Percentiles rank a stretch among this genome's conserved stretches.
Conservation (phyloP, 1,140 invertebrate genomes). For the Musca domestica region DNA sequence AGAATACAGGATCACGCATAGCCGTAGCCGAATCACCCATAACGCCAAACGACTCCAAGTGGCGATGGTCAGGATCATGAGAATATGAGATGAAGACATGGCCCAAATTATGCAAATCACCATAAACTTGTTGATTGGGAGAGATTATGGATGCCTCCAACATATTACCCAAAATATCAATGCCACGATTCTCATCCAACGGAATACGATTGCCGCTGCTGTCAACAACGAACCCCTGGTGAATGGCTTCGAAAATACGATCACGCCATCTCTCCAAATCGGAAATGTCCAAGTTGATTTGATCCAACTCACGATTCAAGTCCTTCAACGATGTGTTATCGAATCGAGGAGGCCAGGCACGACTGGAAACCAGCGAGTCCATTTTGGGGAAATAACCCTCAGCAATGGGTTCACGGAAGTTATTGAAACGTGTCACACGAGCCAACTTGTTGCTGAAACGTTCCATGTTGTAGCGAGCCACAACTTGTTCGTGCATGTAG, state of each 20-base stretch:
- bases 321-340: constrained; percentile 63
- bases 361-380: constrained; percentile 64
- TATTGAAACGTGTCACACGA: constrained; percentile 60
- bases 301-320: constrained; percentile 65
- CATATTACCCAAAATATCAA: constrained; percentile 78
- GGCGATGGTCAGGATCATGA: constrained; percentile 72
- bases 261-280: constrained; percentile 74
- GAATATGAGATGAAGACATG: constrained; percentile 65
- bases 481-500: too few relatives aligned
- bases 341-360: constrained; percentile 64
- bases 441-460: constrained; percentile 63
- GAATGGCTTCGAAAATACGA: constrained; percentile 72
- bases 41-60: constrained; percentile 65
- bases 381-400: constrained; percentile 75
- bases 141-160: constrained; percentile 72
- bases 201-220: constrained; percentile 59
- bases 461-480: too few relatives aligned
- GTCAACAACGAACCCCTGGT: constrained; percentile 62
- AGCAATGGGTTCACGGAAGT: constrained; percentile 63
- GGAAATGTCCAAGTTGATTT: constrained; percentile 65
- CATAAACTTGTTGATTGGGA: constrained; percentile 67
- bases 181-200: constrained; percentile 68
- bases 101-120: constrained; percentile 71
- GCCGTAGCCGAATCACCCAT: constrained; percentile 72
- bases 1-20: constrained; percentile 83